These are phyloP conservation scores for Brachyrhaphis roseni DNA, from an alignment of 2,797 vertebrate species.

Conservation along the genomic window DNA sequence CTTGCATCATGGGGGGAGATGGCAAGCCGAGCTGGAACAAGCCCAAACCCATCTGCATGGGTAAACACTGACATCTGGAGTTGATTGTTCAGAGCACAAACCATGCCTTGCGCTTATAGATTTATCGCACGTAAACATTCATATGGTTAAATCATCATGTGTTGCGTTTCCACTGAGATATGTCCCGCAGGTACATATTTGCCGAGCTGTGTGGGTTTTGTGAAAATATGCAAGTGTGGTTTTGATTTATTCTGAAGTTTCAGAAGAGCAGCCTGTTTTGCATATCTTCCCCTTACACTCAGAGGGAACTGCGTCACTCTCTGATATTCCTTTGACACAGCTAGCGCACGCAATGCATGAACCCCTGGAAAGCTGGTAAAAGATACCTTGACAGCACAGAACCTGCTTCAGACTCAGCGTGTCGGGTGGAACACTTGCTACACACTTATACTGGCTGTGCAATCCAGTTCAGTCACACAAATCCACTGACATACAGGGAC, in stretches of 20 bases:
- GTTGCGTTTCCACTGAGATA: constrained; percentile 2
- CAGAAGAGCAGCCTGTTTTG: constrained; percentile 34
- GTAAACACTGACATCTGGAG: constrained; percentile 82
- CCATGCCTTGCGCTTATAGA: constrained; percentile 36
- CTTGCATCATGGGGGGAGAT: constrained; percentile 92
- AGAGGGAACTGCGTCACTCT: constrained; percentile 14
- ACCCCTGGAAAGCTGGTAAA: constrained; percentile 30
- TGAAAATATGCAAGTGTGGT: constrained; percentile 22
- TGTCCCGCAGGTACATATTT: constrained; percentile 37
- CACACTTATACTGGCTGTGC: neutral
- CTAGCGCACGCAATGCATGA: constrained; percentile 14
- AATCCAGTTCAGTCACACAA: neutral
- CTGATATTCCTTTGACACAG: constrained; percentile 39
- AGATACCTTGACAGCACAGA: constrained; percentile 6
- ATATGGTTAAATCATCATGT: constrained; percentile 17
- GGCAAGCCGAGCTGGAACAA: constrained; percentile 95
- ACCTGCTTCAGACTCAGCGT: constrained; percentile 19
- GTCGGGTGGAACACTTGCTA: constrained; percentile 37
- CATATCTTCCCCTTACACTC: constrained; percentile 36
- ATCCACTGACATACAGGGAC: neutral
- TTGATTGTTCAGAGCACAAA: constrained; percentile 49
- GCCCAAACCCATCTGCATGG: constrained; percentile 91
- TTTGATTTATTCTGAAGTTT: constrained; percentile 47
- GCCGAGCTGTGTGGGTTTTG: constrained; percentile 31
- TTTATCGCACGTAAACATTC: constrained; percentile 53